phyloP scores from a whole-genome alignment of 1,140 invertebrate genomes.

The Dysdera silvatica region DNA sequence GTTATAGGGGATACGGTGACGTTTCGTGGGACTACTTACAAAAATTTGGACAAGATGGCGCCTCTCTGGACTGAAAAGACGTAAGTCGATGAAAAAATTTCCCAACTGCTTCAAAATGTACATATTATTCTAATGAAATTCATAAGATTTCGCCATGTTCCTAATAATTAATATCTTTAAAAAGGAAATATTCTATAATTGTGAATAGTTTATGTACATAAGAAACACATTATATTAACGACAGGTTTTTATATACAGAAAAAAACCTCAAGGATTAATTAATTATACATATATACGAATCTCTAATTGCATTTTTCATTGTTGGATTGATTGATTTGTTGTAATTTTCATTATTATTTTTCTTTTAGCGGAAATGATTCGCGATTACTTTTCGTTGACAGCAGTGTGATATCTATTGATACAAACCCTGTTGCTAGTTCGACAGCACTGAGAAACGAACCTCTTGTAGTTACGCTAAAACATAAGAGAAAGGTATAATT shows the following conservation, averaged over 20 bases:
- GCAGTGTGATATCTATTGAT: neutral
- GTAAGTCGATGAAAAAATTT: too few relatives aligned
- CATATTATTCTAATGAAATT: neutral
- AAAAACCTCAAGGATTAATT: too few relatives aligned
- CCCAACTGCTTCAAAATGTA: neutral
- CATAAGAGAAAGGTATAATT: conserved; percentile 16
- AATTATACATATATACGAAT: too few relatives aligned
- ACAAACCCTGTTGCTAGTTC: conserved; percentile 14
- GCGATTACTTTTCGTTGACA: conserved; percentile 10
- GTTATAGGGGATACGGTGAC: conserved; percentile 6
- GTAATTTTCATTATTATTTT: neutral
- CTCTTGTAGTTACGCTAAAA: conserved; percentile 5
- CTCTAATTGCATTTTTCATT: too few relatives aligned
- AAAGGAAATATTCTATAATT: too few relatives aligned
- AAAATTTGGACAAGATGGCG: neutral
- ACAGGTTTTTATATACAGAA: too few relatives aligned
- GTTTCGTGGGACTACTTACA: conserved; percentile 4
- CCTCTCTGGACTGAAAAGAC: conserved; percentile 13
- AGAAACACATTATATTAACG: too few relatives aligned
- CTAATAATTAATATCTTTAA: too few relatives aligned
- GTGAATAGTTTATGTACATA: too few relatives aligned
- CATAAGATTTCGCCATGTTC: too few relatives aligned
- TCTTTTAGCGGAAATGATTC: conserved; percentile 6
- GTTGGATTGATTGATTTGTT: too few relatives aligned
- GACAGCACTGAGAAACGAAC: conserved; percentile 5